Evolutionary conservation across 2,888 invertebrate species (phyloP).

Genomic region (Galerucella nymphaeae): DNA sequence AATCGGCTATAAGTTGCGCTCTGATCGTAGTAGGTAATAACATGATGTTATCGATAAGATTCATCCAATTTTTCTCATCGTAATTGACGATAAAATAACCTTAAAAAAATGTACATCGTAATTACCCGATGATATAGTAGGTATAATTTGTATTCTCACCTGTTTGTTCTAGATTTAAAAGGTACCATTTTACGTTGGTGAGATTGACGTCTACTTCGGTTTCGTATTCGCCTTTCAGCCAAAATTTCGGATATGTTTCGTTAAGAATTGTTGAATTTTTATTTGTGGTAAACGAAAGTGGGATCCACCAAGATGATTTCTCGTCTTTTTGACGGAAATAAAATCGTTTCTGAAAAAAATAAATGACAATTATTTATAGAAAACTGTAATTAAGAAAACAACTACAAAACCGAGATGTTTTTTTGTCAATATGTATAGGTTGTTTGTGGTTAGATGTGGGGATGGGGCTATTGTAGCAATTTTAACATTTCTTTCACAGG

Average conservation of each 20-base stretch:
- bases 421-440: too few relatives aligned
- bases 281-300: conserved; percentile 65
- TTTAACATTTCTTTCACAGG: too few relatives aligned
- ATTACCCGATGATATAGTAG: background rate
- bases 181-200: conserved; percentile 68
- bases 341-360: conserved; percentile 57
- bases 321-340: conserved; percentile 52
- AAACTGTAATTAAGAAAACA: too few relatives aligned
- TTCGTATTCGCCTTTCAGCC: conserved; percentile 66
- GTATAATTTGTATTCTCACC: conserved; percentile 62
- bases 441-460: too few relatives aligned
- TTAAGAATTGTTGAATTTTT: conserved; percentile 56
- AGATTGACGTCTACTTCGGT: conserved; percentile 53
- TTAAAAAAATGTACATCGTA: conserved; percentile 58
- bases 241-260: conserved; percentile 64
- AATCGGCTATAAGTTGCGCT: conserved; percentile 78
- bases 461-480: too few relatives aligned
- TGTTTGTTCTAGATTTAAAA: conserved; percentile 74
- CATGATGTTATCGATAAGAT: conserved; percentile 67
- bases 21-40: conserved; percentile 70
- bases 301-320: conserved; percentile 66
- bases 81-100: conserved; percentile 77
- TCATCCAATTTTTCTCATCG: conserved; percentile 71
- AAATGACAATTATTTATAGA: too few relatives aligned
- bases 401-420: too few relatives aligned